Conservation (phyloP, 2,888 invertebrate species). For the Listrodromus nycthemerus region DNA sequence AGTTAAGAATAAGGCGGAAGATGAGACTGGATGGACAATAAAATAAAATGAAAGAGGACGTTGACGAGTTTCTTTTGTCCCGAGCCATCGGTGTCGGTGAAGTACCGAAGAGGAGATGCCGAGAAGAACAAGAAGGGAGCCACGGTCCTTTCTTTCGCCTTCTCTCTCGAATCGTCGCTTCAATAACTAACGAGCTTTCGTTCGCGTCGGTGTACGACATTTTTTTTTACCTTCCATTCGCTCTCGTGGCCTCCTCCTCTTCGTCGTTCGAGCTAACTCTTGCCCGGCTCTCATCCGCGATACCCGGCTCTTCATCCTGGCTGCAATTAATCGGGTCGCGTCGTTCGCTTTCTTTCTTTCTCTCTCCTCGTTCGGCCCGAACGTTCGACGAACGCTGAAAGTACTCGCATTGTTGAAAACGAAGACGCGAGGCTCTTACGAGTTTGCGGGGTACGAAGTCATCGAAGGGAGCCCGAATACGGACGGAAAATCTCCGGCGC, state of each 20-base stretch:
- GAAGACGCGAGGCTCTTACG: conserved; percentile 33
- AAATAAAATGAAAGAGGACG: conserved; percentile 27
- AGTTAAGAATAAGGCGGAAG: background rate
- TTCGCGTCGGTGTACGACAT: conserved; percentile 48
- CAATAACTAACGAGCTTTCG: conserved; percentile 64
- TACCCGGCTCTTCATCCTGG: conserved; percentile 42
- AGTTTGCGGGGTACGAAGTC: conserved; percentile 7
- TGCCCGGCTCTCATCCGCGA: conserved; percentile 38
- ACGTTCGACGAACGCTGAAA: conserved; percentile 36
- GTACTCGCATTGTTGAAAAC: conserved; percentile 45
- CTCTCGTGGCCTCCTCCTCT: conserved; percentile 42
- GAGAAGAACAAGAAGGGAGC: conserved; percentile 12
- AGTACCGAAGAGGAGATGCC: conserved; percentile 19
- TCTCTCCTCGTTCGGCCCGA: conserved; percentile 7
- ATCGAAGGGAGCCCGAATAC: conserved; percentile 11
- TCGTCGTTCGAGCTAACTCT: conserved; percentile 56
- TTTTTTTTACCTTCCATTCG: conserved; percentile 41
- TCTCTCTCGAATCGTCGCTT: conserved; percentile 53
- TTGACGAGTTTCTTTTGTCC: conserved; percentile 62
- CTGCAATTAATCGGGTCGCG: conserved; percentile 64
- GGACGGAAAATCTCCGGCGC: conserved; percentile 25
- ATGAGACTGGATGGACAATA: background rate
- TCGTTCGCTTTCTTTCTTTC: background rate
- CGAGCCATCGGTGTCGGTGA: conserved; percentile 32
- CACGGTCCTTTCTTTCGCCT: conserved; percentile 37